Evolutionary conservation across 2,113 vertebrate species (phyloP), one percentile per base, ranked within the genome.

Genomic region (Callithrix jacchus): DNA sequence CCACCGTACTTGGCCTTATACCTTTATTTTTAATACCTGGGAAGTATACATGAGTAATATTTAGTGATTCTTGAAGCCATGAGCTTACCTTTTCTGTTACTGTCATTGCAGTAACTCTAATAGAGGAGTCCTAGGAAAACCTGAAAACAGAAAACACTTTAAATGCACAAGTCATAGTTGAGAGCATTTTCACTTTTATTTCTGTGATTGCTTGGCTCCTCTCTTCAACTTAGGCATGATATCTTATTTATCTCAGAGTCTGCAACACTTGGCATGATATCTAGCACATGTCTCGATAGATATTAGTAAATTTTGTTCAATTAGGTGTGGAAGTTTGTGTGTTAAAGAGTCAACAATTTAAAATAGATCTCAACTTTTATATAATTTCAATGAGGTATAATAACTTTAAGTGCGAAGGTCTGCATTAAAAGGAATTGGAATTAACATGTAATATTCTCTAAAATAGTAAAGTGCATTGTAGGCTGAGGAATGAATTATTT

Each of bases 321-420:
- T 83, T 83, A 76, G 47, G 30, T 64, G 47, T 40, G 73, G 68
- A 91, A 89, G 37, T 54, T 83, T 14, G 2, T 82, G 21, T 7
- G 35, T 76, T 89, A 32, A 77, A 52, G 93, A 94, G 49, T 52
- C 68, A 80, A 76, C 16, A 52, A 32, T 96, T 95, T 84, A 42
- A 94, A 95, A 40, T 76, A 85, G 61, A 89, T 89, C 32, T 79
- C 68, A 52, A 76, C 88, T 92, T 95, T 87, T 64, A 54, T 93
- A 21, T 89, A 56, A 97, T 64, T 90, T 95, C 8, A 12, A n/a
- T 71, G 89, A 85, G 30, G 91, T 92, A 25, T 91, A 82, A 79
- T 93, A 85, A 94, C 83, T 79, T 84, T 27, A 94, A 90, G 85
- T 79, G 87, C 71, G 83, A 83, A 61, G 70, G 23, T 58, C 35